These are phyloP conservation scores for Osmerus eperlanus DNA, from an alignment of 2,113 vertebrate genomes.

Conservation along the genomic window DNA sequence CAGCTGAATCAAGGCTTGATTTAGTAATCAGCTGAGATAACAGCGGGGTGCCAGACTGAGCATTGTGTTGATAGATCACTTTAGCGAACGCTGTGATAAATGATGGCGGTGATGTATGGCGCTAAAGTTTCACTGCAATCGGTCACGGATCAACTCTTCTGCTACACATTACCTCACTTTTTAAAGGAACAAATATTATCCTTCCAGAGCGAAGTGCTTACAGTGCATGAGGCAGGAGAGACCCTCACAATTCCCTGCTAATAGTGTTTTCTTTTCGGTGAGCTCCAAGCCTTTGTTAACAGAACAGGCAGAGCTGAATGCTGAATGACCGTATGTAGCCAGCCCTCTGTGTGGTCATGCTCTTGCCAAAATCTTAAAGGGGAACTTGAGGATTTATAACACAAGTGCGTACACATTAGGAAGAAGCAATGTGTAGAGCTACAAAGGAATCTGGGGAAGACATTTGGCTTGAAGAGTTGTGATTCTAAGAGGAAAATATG, in stretches of 20 bases:
- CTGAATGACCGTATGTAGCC: constrained; percentile 31
- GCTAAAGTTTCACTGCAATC: constrained; percentile 33
- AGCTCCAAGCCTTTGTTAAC: constrained; percentile 23
- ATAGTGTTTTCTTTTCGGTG: constrained; percentile 30
- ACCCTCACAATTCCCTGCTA: not conserved
- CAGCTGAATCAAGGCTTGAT: constrained; percentile 43
- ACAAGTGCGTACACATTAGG: too few relatives aligned
- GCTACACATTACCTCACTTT: constrained; percentile 47
- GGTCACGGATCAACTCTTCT: constrained; percentile 39
- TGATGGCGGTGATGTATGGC: constrained; percentile 44
- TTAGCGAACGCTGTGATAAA: constrained; percentile 47
- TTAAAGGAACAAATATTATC: constrained; percentile 56
- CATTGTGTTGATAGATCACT: constrained; percentile 54
- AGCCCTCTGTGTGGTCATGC: not conserved
- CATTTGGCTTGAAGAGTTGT: too few relatives aligned
- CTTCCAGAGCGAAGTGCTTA: constrained; percentile 59
- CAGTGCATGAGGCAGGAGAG: constrained; percentile 13
- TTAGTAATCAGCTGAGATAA: constrained; percentile 63
- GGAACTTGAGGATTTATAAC: not conserved
- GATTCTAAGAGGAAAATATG: too few relatives aligned
- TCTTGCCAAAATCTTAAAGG: not conserved
- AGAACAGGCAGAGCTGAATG: constrained; percentile 18
- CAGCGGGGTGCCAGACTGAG: constrained; percentile 35
- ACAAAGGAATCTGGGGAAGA: too few relatives aligned
- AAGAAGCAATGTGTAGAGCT: too few relatives aligned